Evolutionary conservation across 2,113 vertebrate genomes (phyloP).

Genomic region (Thryonomys swinderianus): DNA sequence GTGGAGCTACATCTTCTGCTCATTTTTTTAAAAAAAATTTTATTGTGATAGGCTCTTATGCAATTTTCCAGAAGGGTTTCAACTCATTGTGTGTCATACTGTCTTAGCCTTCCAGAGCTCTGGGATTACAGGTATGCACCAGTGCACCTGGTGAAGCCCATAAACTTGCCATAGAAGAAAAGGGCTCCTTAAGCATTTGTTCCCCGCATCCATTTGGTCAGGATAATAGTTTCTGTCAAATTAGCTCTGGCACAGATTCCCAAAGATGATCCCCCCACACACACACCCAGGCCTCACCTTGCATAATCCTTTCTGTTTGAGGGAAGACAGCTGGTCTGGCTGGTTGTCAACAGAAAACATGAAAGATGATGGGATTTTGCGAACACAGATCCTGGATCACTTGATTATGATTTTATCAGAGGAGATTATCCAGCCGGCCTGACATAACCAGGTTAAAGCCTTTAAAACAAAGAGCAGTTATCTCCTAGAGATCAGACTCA

Average conservation of each 20-base stretch:
- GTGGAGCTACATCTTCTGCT: not conserved
- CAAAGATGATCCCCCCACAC: fast-evolving
- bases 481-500: not conserved
- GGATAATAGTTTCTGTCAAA: not conserved
- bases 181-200: not conserved
- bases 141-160: not conserved
- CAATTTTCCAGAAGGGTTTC: not conserved
- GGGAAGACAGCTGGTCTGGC: not conserved
- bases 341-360: not conserved
- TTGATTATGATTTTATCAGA: not conserved
- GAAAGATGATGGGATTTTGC: not conserved
- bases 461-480: not conserved
- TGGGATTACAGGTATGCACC: not conserved
- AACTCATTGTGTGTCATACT: not conserved
- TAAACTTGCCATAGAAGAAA: not conserved
- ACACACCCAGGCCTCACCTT: not conserved
- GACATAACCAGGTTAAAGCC: not conserved
- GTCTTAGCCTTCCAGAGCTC: not conserved
- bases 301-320: not conserved
- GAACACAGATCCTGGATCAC: not conserved
- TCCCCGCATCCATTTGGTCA: not conserved
- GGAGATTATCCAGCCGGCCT: not conserved
- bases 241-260: not conserved
- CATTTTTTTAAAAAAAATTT: too few relatives aligned
- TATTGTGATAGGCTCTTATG: not conserved